A percentile compares a stretch with the other conserved stretches of the same genome.
These are phyloP conservation scores for Rambutsinella grinnellia DNA, from an alignment of 2,888 invertebrate genomes.

Conservation along the genomic window DNA sequence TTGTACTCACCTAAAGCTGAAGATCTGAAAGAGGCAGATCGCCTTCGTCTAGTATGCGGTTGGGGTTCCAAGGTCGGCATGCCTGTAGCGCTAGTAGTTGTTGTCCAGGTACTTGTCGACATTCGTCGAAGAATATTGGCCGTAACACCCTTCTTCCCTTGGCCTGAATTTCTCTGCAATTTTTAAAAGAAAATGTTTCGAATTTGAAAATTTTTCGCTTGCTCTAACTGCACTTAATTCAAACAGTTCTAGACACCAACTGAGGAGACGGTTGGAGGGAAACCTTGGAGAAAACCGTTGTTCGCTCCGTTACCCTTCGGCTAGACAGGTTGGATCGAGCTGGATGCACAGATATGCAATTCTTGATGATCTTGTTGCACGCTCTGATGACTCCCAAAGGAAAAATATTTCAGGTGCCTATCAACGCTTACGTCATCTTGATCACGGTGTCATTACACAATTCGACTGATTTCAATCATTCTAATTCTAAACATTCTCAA, in stretches of 20 bases:
- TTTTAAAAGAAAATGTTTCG: neutral
- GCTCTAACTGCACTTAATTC: neutral
- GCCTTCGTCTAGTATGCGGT: constrained; percentile 69
- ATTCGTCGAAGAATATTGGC: constrained; percentile 69
- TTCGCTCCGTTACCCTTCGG: neutral
- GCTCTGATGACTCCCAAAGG: neutral
- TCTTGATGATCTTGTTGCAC: neutral
- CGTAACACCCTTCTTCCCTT: constrained; percentile 64
- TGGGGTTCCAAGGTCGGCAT: constrained; percentile 75
- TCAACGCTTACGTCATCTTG: too few species aligned
- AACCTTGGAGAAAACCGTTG: neutral
- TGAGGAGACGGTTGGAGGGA: neutral
- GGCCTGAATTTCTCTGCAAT: constrained; percentile 59
- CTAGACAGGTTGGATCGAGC: neutral
- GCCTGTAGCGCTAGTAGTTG: constrained; percentile 72
- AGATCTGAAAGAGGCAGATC: constrained; percentile 69
- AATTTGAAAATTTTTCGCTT: neutral
- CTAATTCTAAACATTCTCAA: too few species aligned
- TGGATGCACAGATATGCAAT: neutral
- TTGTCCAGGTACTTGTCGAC: constrained; percentile 71
- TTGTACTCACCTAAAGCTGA: constrained; percentile 67
- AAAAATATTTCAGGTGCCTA: neutral
- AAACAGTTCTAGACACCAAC: neutral
- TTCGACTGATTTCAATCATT: too few species aligned
- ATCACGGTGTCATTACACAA: too few species aligned